Percentiles rank a stretch among this genome's conserved stretches.
Conservation (phyloP, 2,888 invertebrate genomes). For the Marasmarcha lunaedactyla region DNA sequence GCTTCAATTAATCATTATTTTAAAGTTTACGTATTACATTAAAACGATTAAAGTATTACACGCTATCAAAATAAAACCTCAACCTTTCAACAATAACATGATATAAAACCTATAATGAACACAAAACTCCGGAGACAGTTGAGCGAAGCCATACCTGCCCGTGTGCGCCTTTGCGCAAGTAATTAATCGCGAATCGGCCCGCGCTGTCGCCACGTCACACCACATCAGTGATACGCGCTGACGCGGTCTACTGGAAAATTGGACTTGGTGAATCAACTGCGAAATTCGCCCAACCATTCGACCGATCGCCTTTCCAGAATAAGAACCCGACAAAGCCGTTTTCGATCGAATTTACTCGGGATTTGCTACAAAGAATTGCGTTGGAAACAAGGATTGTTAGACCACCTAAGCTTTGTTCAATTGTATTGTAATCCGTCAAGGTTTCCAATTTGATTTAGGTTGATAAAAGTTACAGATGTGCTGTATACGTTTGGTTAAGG, state of each 20-base stretch:
- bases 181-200: conserved; percentile 46
- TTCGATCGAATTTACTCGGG: not conserved
- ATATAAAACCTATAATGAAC: too few species aligned
- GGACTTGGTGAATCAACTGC: conserved; percentile 42
- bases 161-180: conserved; percentile 46
- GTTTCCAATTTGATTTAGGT: too few species aligned
- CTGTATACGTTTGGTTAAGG: too few species aligned
- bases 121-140: conserved; percentile 42
- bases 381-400: not conserved
- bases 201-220: conserved; percentile 54
- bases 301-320: conserved; percentile 3
- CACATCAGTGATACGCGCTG: conserved; percentile 44
- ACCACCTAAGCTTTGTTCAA: too few species aligned
- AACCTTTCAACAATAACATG: too few species aligned
- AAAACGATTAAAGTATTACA: too few species aligned
- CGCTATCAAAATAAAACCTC: too few species aligned
- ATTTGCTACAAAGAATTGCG: not conserved
- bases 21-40: too few species aligned
- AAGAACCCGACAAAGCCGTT: not conserved
- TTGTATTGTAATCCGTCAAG: too few species aligned
- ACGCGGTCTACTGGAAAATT: conserved; percentile 57
- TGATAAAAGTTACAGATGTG: too few species aligned
- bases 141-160: conserved; percentile 43
- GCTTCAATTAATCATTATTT: too few species aligned
- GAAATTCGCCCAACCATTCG: conserved; percentile 28